Base-by-base conservation (phyloP, 2,888 invertebrate species). In the Chouioia cunea region DNA sequence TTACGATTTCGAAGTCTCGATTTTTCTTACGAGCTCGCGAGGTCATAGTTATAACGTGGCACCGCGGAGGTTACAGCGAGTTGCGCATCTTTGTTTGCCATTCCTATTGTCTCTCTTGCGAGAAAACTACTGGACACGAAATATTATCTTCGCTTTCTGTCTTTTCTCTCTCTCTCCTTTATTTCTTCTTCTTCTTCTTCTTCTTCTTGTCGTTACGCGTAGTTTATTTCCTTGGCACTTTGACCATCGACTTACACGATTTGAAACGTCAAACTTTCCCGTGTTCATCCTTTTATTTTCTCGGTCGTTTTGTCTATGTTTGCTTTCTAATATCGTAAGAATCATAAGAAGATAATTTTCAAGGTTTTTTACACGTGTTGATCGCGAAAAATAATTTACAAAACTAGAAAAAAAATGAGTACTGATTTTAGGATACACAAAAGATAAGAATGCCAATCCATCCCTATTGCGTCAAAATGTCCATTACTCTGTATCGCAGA, bases 11-110 rank as follows among this genome's bases (percentile, higher is more conserved):
- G 76, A 79, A 78, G 78, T 77, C 78, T 75, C 78, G 79, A 6
- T 2, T 81, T 82, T 82, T 82, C 81, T 82, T 81, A 82, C 79
- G 82, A 83, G 79, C 79, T 80, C 75, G 78, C 75, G 75, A 77
- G 76, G 77, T 79, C 79, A 78, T 12, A 1, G 6, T 6, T 36
- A 10, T 81, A 82, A 82, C 80, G 80, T 79, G 75, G 65, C 77
- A 10, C 77, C 76, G 66, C 72, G n/a, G n/a, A n/a, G n/a, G n/a
- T n/a, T n/a, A n/a, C n/a, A 70, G 75, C 74, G 74, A 74, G 73
- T 72, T 76, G 75, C 23, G 23, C 18, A 62, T 71, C 77, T 80
- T 80, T 82, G 80, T 81, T 83, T 83, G 80, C 78, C 79, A 78
- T 79, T 78, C 78, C 77, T 78, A 80, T 82, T 82, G 81, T 82